These are phyloP conservation scores for Pristionchus maxplancki DNA, from an alignment of 2,888 invertebrate species.

Conservation along the genomic window DNA sequence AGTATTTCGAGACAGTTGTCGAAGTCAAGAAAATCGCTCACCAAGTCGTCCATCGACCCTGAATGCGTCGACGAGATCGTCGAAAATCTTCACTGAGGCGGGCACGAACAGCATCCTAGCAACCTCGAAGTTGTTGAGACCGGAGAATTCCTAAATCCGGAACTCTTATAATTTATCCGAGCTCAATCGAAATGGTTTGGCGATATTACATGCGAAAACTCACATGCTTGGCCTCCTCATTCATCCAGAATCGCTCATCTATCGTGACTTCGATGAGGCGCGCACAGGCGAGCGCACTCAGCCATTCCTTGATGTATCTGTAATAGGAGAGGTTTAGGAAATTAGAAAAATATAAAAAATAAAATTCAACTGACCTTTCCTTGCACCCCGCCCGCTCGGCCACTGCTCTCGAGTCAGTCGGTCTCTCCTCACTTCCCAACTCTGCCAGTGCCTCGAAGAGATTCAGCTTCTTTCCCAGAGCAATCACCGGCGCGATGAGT, in stretches of 20 bases:
- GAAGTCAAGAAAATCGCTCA: neutral
- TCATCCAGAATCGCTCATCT: conserved; percentile 59
- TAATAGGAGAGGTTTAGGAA: neutral
- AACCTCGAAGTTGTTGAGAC: conserved; percentile 47
- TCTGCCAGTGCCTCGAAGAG: conserved; percentile 49
- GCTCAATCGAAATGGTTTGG: neutral
- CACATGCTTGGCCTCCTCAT: conserved; percentile 49
- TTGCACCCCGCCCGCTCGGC: conserved; percentile 65
- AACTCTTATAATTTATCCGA: too few relatives aligned
- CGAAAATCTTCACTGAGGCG: neutral
- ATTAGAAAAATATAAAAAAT: neutral
- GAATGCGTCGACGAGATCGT: conserved; percentile 45
- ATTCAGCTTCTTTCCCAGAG: conserved; percentile 45
- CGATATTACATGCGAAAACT: neutral
- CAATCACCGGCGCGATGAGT: neutral
- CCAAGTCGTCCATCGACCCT: conserved; percentile 37
- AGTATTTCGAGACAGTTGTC: too few relatives aligned
- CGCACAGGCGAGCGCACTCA: conserved; percentile 57
- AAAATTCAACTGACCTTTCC: conserved; percentile 57
- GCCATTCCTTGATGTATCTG: conserved; percentile 59
- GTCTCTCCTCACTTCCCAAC: conserved; percentile 50
- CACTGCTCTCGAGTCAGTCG: conserved; percentile 60
- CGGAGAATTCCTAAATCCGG: conserved; percentile 43
- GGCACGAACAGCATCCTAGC: conserved; percentile 39
- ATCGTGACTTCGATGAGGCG: conserved; percentile 56